A percentile compares a stretch with the other conserved stretches of the same genome.
Conservation (phyloP, 2,888 invertebrate species). For the Himalopsyche tibetana region DNA sequence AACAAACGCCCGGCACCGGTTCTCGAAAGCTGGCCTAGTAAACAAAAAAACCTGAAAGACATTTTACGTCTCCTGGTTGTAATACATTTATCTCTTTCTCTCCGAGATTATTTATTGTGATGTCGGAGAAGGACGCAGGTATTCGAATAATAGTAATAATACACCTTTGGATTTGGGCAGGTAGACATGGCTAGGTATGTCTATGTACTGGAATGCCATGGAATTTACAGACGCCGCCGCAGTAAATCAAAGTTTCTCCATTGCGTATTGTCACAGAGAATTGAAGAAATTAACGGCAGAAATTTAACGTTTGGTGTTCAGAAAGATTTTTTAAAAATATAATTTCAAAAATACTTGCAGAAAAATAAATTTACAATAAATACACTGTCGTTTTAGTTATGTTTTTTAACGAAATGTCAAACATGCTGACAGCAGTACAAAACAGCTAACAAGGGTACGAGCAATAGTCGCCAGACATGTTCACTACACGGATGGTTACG, state of each 20-base stretch:
- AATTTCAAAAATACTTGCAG: no score
- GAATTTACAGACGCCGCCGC: constrained; percentile 26
- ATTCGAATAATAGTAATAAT: constrained; percentile 6
- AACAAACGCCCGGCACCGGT: constrained; percentile 6
- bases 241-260: not conserved
- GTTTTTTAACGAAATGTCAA: no score
- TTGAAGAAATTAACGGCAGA: no score
- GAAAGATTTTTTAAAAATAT: no score
- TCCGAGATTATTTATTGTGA: not conserved
- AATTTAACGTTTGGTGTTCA: no score
- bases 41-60: constrained; percentile 28
- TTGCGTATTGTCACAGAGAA: no score
- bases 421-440: no score
- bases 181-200: not conserved
- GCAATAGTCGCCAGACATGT: no score
- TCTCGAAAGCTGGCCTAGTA: constrained; percentile 26
- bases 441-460: no score
- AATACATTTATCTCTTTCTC: not conserved
- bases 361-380: no score
- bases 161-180: constrained; percentile 20
- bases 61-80: constrained; percentile 24
- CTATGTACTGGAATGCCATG: constrained; percentile 15
- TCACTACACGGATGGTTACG: no score
- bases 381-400: no score
- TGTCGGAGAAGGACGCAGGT: not conserved